Evolutionary conservation across 2,113 vertebrate genomes (phyloP).

Genomic region (Ceuthmochares aereus): DNA sequence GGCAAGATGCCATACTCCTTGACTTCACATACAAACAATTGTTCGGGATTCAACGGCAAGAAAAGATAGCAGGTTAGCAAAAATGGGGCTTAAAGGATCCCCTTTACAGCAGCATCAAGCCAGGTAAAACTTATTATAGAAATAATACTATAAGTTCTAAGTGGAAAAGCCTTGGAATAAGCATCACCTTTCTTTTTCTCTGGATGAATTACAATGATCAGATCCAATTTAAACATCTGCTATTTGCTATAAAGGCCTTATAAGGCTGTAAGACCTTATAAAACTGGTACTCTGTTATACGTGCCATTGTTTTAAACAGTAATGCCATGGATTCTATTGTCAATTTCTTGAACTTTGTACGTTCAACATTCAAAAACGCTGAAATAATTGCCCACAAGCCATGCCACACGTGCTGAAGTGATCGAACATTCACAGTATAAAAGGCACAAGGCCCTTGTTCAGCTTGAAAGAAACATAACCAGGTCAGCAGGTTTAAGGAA

Average conservation of each 20-base stretch:
- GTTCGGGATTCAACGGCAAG: not conserved
- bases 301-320: not conserved
- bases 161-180: not conserved
- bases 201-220: not conserved
- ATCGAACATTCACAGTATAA: not conserved
- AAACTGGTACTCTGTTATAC: not conserved
- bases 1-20: not conserved
- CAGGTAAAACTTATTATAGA: not conserved
- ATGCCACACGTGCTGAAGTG: not conserved
- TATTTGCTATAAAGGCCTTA: not conserved
- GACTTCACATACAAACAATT: not conserved
- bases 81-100: not conserved
- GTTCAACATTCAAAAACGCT: not conserved
- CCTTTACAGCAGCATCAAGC: not conserved
- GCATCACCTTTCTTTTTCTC: not conserved
- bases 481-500: not conserved
- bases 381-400: not conserved
- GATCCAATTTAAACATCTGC: not conserved
- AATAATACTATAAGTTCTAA: not conserved
- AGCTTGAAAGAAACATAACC: not conserved
- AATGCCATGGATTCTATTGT: not conserved
- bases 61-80: not conserved
- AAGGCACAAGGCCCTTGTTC: not conserved
- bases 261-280: not conserved
- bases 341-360: not conserved